Conservation (phyloP, 2,888 invertebrate genomes). For the Conistra vaccinii region DNA sequence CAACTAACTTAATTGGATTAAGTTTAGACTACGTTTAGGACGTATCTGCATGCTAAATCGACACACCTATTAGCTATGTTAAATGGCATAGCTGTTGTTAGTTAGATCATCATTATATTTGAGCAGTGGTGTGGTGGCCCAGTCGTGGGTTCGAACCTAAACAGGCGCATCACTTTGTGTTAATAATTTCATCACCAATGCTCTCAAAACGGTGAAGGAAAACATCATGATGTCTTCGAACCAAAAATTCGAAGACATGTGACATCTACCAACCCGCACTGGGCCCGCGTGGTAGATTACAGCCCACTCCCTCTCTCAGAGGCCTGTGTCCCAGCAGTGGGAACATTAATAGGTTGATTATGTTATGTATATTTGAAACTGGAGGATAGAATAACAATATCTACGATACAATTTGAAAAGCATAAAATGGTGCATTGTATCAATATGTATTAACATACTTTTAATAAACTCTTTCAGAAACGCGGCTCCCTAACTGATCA, state of each 20-base stretch:
- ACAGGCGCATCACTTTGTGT: too few species aligned
- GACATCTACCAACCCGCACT: too few species aligned
- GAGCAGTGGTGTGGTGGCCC: too few species aligned
- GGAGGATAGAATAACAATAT: neutral
- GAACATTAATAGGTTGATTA: too few species aligned
- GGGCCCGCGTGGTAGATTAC: too few species aligned
- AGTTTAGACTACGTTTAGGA: neutral
- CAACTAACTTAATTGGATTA: conserved; percentile 1
- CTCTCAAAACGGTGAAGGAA: too few species aligned
- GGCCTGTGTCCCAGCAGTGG: too few species aligned
- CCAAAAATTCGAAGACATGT: too few species aligned
- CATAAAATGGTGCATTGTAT: neutral
- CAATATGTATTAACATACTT: conserved; percentile 1
- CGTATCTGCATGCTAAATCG: conserved; percentile 20
- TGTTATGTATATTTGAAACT: neutral
- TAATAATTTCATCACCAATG: too few species aligned
- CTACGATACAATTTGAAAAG: neutral
- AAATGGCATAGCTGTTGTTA: neutral
- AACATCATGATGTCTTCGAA: too few species aligned
- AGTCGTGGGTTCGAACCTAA: too few species aligned
- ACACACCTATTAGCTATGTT: neutral
- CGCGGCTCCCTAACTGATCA: conserved; percentile 85
- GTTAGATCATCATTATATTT: neutral
- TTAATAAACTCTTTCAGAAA: conserved; percentile 77
- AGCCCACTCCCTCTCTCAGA: too few species aligned